Base-by-base conservation (phyloP, 2,888 invertebrate genomes). In the Seira musarum region DNA sequence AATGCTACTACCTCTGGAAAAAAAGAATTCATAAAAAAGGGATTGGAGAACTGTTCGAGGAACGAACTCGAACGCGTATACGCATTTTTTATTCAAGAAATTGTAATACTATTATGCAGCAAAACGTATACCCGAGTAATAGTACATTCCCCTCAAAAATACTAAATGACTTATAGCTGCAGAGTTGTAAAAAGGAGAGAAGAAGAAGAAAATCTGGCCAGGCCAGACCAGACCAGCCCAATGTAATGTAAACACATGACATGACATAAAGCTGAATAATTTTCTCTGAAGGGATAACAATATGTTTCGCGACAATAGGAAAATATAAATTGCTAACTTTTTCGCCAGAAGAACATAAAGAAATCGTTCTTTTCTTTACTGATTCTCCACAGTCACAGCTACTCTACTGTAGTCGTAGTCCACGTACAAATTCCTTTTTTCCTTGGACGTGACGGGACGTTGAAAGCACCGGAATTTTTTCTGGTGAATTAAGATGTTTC, bases 251-350 rank as follows among this genome's bases (percentile, higher is more conserved):
- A 53, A 53, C 53, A 53, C 53, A 53, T 53, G 53, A 53, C 53
- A 53, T 53, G 53, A 53, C 53, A 53, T 53, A 53, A 53, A 53
- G n/a, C 53, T 53, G 53, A 53, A 53, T 53, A 53, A 53, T 53
- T 53, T 53, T 53, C 17, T 53, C 53, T 53, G n/a, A 53, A 53
- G 17, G n/a, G 53, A n/a, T 13, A 53, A 53, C 53, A 53, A 53
- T 53, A 53, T 53, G 53, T 53, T 53, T 53, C 53, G 53, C 53
- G 53, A 53, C 53, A 53, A 53, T 53, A 15, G 53, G 6, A 53
- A 53, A 53, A 53, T 53, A 53, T 53, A 53, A 53, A 53, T 53
- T 53, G 53, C 53, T n/a, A n/a, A 53, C 53, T 53, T 53, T 40
- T 53, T 53, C 17, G 13, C 53, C 17, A 53, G 53, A 53, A 30